These are phyloP conservation scores for Drosophila cracens DNA, from an alignment of 2,888 invertebrate genomes.

Conservation along the genomic window DNA sequence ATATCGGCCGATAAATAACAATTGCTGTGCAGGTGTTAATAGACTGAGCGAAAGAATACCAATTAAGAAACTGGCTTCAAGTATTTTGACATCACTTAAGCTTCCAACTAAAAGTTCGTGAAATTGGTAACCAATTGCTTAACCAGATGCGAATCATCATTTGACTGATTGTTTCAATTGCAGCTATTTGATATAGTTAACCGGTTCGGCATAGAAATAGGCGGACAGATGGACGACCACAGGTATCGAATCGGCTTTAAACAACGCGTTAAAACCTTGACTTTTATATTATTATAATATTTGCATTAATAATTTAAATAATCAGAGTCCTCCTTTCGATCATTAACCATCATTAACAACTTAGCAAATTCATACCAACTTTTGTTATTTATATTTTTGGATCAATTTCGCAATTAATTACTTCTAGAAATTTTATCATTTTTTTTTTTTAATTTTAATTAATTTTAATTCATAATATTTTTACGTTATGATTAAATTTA, in stretches of 20 bases:
- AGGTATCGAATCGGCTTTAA: no score
- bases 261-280: no score
- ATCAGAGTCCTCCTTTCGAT: background rate
- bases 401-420: background rate
- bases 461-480: background rate
- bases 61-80: background rate
- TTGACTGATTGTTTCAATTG: background rate
- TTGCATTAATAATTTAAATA: no score
- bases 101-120: background rate
- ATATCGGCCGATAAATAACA: constrained; percentile 4
- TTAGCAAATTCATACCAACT: background rate
- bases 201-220: background rate
- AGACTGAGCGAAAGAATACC: constrained; percentile 2
- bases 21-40: background rate
- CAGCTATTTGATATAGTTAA: background rate
- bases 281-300: background rate
- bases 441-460: background rate
- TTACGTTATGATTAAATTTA: background rate
- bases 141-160: background rate
- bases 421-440: background rate
- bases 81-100: background rate
- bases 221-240: no score
- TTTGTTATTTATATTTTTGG: no score
- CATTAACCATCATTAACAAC: background rate
- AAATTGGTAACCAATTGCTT: no score